phyloP scores from a whole-genome alignment of 2,797 vertebrate species.

The Thamnophis elegans region DNA sequence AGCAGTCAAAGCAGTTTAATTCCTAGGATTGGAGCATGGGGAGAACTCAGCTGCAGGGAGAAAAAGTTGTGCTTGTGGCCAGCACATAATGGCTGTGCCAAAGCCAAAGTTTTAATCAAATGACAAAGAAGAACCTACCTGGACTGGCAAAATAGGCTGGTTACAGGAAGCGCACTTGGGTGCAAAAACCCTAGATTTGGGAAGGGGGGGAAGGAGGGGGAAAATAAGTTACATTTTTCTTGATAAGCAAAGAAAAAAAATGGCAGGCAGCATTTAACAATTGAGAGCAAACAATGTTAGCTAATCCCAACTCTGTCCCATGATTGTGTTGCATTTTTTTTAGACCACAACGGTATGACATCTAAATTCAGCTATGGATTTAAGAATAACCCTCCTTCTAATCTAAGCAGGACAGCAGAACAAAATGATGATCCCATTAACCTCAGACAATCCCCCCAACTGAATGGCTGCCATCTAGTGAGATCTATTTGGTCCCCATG shows the following conservation, averaged over 20 bases:
- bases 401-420: neutral
- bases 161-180: constrained; percentile 97
- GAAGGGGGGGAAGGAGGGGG: constrained; percentile 22
- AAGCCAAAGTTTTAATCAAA: neutral
- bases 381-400: neutral
- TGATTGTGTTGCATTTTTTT: neutral
- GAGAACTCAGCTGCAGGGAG: neutral
- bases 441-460: neutral
- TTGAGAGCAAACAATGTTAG: neutral
- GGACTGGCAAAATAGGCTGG: constrained; percentile 94
- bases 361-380: neutral
- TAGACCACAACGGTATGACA: neutral
- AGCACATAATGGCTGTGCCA: neutral
- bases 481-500: neutral
- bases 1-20: neutral
- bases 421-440: neutral
- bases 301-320: neutral
- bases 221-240: constrained; percentile 35
- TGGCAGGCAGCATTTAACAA: neutral
- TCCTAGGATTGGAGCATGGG: neutral
- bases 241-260: neutral
- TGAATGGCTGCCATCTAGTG: neutral
- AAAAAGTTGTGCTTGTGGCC: neutral
- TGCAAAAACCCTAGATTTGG: constrained; percentile 88
- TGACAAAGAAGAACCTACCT: constrained; percentile 74